These are phyloP conservation scores for Leptestheria dahalacensis DNA, from an alignment of 1,140 invertebrate species.

Conservation along the genomic window DNA sequence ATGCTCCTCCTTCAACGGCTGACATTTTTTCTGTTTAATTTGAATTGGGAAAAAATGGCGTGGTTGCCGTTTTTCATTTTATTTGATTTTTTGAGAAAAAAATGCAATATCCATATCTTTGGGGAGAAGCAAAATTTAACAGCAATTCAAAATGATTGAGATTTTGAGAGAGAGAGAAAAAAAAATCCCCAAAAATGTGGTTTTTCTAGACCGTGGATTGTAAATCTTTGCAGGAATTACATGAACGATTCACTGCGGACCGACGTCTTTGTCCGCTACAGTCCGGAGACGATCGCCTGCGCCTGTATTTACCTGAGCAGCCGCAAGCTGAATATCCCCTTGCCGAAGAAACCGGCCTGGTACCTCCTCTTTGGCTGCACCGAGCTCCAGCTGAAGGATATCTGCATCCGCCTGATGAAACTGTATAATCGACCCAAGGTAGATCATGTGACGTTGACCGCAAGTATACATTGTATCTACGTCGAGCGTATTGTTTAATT, in stretches of 20 bases:
- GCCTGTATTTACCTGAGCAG: conserved; percentile 94
- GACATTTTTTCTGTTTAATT: too few species aligned
- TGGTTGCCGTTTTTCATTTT: too few species aligned
- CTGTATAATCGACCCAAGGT: conserved; percentile 70
- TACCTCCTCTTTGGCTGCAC: conserved; percentile 68
- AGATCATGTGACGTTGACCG: too few species aligned
- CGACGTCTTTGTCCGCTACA: conserved; percentile 89
- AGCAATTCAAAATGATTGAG: neutral
- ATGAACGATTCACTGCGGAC: conserved; percentile 98
- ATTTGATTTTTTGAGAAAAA: neutral
- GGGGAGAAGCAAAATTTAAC: too few species aligned
- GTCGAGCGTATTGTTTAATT: conserved; percentile 10
- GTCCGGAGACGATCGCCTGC: conserved; percentile 94
- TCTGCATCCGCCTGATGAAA: conserved; percentile 64
- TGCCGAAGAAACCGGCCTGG: conserved; percentile 81
- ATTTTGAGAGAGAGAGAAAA: too few species aligned
- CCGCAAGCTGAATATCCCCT: conserved; percentile 60
- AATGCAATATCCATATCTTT: too few species aligned
- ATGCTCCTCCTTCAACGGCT: too few species aligned
- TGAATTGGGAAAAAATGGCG: too few species aligned
- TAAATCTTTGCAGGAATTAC: conserved; percentile 69
- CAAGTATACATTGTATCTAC: conserved; percentile 1
- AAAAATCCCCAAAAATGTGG: too few species aligned
- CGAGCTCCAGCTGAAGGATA: conserved; percentile 67
- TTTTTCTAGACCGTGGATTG: too few species aligned